Percentiles rank a stretch among this genome's conserved stretches.
Conservation (phyloP, 2,888 invertebrate species). For the Euplexia lucipara region DNA sequence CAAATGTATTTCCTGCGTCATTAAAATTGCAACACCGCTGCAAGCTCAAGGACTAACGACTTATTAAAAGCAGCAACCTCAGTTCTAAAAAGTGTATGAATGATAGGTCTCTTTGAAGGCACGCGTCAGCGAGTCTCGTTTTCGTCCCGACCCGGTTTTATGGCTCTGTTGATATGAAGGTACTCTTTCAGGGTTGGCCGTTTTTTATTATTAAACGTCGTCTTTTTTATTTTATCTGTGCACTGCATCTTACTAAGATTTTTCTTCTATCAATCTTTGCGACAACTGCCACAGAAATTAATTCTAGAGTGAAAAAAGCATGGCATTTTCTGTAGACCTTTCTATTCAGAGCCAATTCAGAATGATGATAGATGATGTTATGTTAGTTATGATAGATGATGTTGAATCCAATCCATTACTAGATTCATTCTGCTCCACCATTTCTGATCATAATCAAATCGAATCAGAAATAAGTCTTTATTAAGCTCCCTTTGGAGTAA, state of each 20-base stretch:
- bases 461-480: slow-evolving; percentile 20
- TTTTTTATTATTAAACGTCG: slow-evolving; percentile 24
- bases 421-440: too few species aligned
- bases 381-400: too few species aligned
- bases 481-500: slow-evolving; percentile 15
- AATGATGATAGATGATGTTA: slow-evolving; percentile 2
- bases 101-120: slow-evolving; percentile 51
- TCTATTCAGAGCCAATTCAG: slow-evolving; percentile 1
- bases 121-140: slow-evolving; percentile 26
- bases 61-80: slow-evolving; percentile 29
- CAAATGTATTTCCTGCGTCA: slow-evolving; percentile 24
- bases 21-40: slow-evolving; percentile 13
- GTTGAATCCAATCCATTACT: too few species aligned
- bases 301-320: not conserved
- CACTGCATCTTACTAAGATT: not conserved
- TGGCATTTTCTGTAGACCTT: not conserved
- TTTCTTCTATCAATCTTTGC: not conserved
- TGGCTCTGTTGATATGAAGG: slow-evolving; percentile 46
- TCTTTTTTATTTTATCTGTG: not conserved
- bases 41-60: slow-evolving; percentile 32
- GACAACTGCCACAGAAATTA: not conserved
- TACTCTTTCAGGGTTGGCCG: slow-evolving; percentile 40
- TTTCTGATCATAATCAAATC: slow-evolving; percentile 10
- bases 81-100: slow-evolving; percentile 42
- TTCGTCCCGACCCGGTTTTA: slow-evolving; percentile 45